Evolutionary conservation across 2,113 vertebrate genomes (phyloP).

Genomic region (Leptobrachium leishanense): DNA sequence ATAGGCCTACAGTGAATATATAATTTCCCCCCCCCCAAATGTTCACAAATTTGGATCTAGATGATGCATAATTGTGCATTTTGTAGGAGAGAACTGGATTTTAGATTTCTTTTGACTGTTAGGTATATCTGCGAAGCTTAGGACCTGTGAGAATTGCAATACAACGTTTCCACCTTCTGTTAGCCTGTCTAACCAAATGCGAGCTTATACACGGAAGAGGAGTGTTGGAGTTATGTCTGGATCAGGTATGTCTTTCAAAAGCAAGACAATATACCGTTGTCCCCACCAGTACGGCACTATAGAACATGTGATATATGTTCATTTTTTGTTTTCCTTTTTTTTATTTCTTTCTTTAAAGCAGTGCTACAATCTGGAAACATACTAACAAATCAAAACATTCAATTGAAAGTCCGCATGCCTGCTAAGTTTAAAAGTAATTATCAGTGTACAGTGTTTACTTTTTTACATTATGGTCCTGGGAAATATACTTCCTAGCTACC

Average conservation of each 20-base stretch:
- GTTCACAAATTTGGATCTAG: not conserved
- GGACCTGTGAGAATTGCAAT: slow-evolving; percentile 90
- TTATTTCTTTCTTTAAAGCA: not conserved
- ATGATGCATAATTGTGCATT: slow-evolving; percentile 50
- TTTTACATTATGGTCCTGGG: no score
- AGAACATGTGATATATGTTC: not conserved
- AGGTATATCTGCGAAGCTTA: slow-evolving; percentile 80
- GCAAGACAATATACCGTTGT: slow-evolving; percentile 53
- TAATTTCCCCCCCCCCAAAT: not conserved
- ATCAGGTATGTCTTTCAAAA: slow-evolving; percentile 78
- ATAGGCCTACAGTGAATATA: no score
- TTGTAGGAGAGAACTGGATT: slow-evolving; percentile 75
- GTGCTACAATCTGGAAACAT: not conserved
- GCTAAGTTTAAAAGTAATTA: no score
- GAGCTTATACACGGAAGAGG: slow-evolving; percentile 83
- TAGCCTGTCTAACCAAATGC: slow-evolving; percentile 86
- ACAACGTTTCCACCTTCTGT: slow-evolving; percentile 92
- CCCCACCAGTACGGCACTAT: not conserved
- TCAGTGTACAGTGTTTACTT: no score
- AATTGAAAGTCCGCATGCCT: no score
- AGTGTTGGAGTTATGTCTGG: slow-evolving; percentile 80
- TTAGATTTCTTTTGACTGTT: slow-evolving; percentile 82
- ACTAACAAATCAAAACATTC: no score
- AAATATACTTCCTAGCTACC: no score
- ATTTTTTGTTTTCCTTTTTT: no score